Evolutionary conservation across 2,797 vertebrate genomes (phyloP).

Genomic region (Zalophus californianus): DNA sequence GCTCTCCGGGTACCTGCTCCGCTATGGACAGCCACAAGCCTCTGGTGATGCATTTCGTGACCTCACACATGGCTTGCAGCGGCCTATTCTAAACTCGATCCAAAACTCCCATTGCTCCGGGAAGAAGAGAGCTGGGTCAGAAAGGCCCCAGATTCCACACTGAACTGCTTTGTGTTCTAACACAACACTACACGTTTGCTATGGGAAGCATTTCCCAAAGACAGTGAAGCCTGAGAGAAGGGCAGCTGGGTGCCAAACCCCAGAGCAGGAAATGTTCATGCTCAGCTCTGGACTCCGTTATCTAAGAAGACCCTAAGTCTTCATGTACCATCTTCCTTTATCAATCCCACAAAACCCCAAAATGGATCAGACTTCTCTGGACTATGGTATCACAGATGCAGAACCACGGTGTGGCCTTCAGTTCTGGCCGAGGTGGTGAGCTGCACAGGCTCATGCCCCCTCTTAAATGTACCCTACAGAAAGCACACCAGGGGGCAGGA

Average conservation of each 20-base stretch:
- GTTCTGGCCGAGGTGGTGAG: fast-evolving
- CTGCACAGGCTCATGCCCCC: fast-evolving
- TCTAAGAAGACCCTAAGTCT: neutral
- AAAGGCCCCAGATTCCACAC: neutral
- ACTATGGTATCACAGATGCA: fast-evolving
- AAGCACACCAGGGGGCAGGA: fast-evolving
- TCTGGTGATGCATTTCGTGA: fast-evolving
- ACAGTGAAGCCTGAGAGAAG: fast-evolving
- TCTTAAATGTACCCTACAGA: fast-evolving
- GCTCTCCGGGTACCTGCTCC: neutral
- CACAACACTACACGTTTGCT: fast-evolving
- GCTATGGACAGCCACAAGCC: fast-evolving
- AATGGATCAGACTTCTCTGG: neutral
- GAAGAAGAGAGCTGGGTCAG: neutral
- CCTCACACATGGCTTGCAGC: fast-evolving
- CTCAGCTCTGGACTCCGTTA: neutral
- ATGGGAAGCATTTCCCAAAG: too few relatives aligned
- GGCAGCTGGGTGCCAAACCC: fast-evolving
- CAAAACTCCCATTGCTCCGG: neutral
- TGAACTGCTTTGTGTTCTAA: neutral
- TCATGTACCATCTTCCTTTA: neutral
- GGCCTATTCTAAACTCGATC: neutral
- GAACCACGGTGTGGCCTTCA: fast-evolving
- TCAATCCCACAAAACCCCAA: neutral
- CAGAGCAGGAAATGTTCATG: neutral